Base-by-base conservation (phyloP, 2,888 invertebrate genomes). In the Tachina lurida region DNA sequence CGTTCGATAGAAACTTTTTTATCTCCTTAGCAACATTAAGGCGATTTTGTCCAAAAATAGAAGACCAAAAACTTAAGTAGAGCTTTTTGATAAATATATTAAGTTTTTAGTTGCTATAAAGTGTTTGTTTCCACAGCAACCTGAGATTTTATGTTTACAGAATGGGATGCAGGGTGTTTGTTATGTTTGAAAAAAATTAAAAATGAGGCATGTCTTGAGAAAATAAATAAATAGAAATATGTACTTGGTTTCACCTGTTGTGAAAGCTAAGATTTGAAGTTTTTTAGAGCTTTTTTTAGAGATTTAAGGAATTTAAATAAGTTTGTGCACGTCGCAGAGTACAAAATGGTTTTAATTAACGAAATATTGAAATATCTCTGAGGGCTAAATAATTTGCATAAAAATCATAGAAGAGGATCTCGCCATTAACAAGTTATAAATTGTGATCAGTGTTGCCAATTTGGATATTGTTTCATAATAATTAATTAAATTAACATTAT, bases 1-100 rank as follows among this genome's bases (percentile, higher is more conserved):
- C 65, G 49, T 43, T 31, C 52, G 43, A 5, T 43, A 60, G 13
- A 67, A 84, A 74, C 73, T 77, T 84, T 78, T 31, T 83, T 73
- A 54, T 19, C 75, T 75, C 75, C 75, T 75, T 45, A 31, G 49
- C 60, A 78, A 54, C 73, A 60, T 73, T 84, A 73, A 74, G 83
- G 52, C 65, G 65, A 78, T 71, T 71, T 78, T 67, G 41, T 67
- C 9, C 22, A 58, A 15, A 31, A 58, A 31, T 31, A 9, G 8
- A 3, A 54, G 19, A n/a, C 12, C 15, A 43, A 71, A 45, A 76
- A 56, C 31, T 43, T 41, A 63, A 63, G 45, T 41, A 2, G 15
- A 12, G 31, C 31, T 58, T 17, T 78, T 78, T 84, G 13, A 10
- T 56, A 63, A 81, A 70, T 76, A 22, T 65, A 75, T 52, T 22